Evolutionary conservation across 2,888 invertebrate species (phyloP), one percentile per base, ranked within the genome.

Genomic region (Meiosimyza decipiens): DNA sequence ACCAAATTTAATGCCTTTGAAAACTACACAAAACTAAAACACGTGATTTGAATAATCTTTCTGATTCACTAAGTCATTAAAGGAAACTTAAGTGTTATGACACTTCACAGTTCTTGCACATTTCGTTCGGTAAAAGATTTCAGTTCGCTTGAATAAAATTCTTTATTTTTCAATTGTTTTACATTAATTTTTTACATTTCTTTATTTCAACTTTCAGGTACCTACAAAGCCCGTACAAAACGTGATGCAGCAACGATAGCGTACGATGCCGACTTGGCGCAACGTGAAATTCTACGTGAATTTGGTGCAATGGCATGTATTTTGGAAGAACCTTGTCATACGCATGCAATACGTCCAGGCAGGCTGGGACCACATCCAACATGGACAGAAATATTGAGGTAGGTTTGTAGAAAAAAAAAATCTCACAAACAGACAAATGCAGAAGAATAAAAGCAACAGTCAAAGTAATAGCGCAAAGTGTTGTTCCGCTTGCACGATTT

Each of bases 231-330:
- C 16, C 89, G 94, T 63, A 89, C 88, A 65, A 91, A 91, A 75
- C 90, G 94, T 69, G 82, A 86, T n/a, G 83, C 84, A 9, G 80
- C 84, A 49, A 83, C 85, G 6, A 80, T 88, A 72, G 89, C 90
- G 75, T 87, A 90, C 54, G 92, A 95, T 84, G 91, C 91, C 47
- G 88, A 88, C 1, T 90, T 93, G 82, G 93, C 94, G n/a, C 95
- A 95, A 87, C 94, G 94, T 85, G 91, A 92, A 86, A 90, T 95
- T 73, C 89, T 93, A 5, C 89, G 89, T 11, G 94, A 94, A 86
- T 90, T 95, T 79, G 95, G 95, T 22, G 90, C 91, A 52, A 90
- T 91, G 76, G 93, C 94, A 47, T 95, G 95, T 84, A 90, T 95
- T 78, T 92, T 93, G 81, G 93, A 94, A 79, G 91, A 92, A 75